These are phyloP conservation scores for Pelodytes ibericus DNA, from an alignment of 2,797 vertebrate genomes.

Conservation along the genomic window DNA sequence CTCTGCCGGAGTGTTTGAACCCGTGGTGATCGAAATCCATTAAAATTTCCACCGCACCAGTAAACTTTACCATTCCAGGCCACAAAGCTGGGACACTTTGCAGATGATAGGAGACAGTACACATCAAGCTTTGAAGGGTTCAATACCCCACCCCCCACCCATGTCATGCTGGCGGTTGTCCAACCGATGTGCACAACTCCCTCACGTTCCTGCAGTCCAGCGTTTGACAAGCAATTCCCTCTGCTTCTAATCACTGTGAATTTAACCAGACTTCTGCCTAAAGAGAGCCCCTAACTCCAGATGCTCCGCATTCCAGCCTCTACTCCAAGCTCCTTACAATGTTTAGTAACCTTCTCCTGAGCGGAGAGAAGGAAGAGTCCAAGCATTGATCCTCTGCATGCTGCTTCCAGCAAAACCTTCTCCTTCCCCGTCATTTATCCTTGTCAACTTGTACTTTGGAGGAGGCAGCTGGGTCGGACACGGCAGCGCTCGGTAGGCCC, in stretches of 20 bases:
- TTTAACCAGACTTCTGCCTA: conserved; percentile 60
- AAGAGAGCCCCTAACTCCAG: conserved; percentile 59
- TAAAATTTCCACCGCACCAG: conserved; percentile 64
- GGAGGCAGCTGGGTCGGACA: no score
- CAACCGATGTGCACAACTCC: conserved; percentile 40
- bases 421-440: conserved; percentile 2
- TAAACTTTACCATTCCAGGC: conserved; percentile 12
- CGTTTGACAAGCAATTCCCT: conserved; percentile 26
- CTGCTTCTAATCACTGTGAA: conserved; percentile 45
- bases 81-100: conserved; percentile 52
- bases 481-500: neutral
- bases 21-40: conserved; percentile 93
- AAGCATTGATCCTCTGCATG: conserved; percentile 3
- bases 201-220: conserved; percentile 24
- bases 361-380: neutral
- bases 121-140: conserved; percentile 2
- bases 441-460: neutral
- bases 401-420: conserved; percentile 3
- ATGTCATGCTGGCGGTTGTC: conserved; percentile 28
- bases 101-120: conserved; percentile 12
- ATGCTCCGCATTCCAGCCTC: conserved; percentile 63
- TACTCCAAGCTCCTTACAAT: neutral
- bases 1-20: conserved; percentile 89
- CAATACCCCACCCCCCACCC: conserved; percentile 10
- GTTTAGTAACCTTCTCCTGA: neutral